Conservation (phyloP, 2,888 invertebrate species). For the Yponomeuta sedellus region DNA sequence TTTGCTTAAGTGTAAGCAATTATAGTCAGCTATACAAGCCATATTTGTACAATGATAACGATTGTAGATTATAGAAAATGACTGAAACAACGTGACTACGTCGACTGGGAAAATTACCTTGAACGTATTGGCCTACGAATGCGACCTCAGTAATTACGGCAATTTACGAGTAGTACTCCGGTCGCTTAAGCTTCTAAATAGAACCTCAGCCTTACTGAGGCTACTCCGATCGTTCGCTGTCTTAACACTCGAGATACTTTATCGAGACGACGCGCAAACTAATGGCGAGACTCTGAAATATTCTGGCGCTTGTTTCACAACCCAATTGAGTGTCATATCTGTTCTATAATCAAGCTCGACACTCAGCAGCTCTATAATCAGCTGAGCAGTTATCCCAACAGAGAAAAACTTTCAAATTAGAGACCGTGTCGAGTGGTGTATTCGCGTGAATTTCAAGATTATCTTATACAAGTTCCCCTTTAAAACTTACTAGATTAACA, state of each 20-base stretch:
- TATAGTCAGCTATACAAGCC: neutral
- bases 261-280: slow-evolving; percentile 18
- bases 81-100: neutral
- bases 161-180: neutral
- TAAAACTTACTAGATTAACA: slow-evolving; percentile 33
- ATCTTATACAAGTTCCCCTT: slow-evolving; percentile 23
- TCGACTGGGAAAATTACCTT: neutral
- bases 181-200: slow-evolving; percentile 3
- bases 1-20: no score
- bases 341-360: neutral
- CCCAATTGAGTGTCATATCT: neutral
- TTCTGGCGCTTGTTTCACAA: slow-evolving; percentile 17
- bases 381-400: neutral
- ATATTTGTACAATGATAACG: neutral
- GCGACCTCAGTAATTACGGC: neutral
- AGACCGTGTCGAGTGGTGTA: neutral
- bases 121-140: neutral
- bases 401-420: neutral
- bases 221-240: slow-evolving; percentile 4
- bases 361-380: neutral
- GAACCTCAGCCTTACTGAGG: neutral
- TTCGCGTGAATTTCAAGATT: slow-evolving; percentile 7
- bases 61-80: neutral
- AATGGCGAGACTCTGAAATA: slow-evolving; percentile 17
- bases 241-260: slow-evolving; percentile 19